Evolutionary conservation across 2,113 vertebrate genomes (phyloP).

Genomic region (Microcebus tavaratra): DNA sequence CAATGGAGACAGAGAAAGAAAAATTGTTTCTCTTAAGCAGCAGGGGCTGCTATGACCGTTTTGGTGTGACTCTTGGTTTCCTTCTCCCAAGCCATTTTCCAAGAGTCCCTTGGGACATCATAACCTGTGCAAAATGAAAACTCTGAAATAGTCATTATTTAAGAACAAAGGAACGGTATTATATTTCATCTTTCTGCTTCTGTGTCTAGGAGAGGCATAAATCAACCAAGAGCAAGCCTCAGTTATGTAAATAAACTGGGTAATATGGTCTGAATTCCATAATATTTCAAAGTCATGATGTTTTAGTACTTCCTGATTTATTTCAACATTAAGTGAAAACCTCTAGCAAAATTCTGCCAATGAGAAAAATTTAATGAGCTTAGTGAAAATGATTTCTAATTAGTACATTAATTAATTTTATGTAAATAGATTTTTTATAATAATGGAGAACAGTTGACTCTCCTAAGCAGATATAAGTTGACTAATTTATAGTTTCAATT

Average conservation of each 20-base stretch:
- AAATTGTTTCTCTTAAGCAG: background rate
- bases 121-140: background rate
- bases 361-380: slow-evolving; percentile 3
- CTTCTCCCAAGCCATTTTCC: background rate
- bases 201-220: background rate
- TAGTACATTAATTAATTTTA: background rate
- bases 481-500: background rate
- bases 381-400: background rate
- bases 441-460: background rate
- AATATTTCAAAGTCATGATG: background rate
- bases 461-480: background rate
- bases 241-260: background rate
- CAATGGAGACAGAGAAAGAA: background rate
- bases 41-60: background rate
- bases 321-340: background rate
- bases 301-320: background rate
- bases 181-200: background rate
- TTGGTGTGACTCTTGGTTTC: background rate
- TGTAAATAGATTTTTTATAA: background rate
- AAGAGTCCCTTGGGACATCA: background rate
- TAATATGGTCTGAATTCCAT: background rate
- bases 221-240: background rate
- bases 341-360: background rate
- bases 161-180: background rate
- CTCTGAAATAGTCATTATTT: slow-evolving; percentile 44